Evolutionary conservation across 2,888 invertebrate species (phyloP).

Genomic region (Lithophane semibrunnea): DNA sequence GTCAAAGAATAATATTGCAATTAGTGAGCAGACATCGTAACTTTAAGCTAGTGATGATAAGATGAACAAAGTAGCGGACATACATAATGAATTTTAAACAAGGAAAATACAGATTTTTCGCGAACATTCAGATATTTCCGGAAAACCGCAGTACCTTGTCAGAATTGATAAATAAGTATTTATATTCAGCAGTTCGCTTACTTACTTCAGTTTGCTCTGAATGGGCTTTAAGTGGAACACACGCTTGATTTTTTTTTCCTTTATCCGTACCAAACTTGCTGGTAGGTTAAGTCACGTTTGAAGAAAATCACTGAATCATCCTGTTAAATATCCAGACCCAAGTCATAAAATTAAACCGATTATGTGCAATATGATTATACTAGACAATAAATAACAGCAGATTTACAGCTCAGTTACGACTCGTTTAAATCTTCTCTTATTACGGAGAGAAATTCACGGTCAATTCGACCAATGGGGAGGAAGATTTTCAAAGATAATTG

Average conservation of each 20-base stretch:
- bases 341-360: conserved; percentile 35
- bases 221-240: background rate
- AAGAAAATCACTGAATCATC: conserved; percentile 20
- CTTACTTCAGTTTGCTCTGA: conserved; percentile 12
- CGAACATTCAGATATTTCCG: conserved; percentile 45
- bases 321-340: conserved; percentile 3
- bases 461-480: conserved; percentile 63
- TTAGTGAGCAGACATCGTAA: conserved; percentile 49
- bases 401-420: conserved; percentile 24
- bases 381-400: conserved; percentile 36
- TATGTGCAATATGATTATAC: conserved; percentile 25
- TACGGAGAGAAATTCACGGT: conserved; percentile 64
- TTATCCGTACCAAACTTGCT: background rate
- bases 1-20: conserved; percentile 60
- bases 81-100: conserved; percentile 56
- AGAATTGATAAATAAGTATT: conserved; percentile 29
- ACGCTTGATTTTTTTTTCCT: background rate
- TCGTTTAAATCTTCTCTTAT: conserved; percentile 39
- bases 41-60: conserved; percentile 51
- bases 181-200: background rate
- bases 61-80: conserved; percentile 55
- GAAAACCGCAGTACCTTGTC: conserved; percentile 46
- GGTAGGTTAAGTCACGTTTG: background rate
- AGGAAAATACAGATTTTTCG: conserved; percentile 58
- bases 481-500: conserved; percentile 72